Conservation (phyloP, 2,113 vertebrate species). For the Etia nguti region DNA sequence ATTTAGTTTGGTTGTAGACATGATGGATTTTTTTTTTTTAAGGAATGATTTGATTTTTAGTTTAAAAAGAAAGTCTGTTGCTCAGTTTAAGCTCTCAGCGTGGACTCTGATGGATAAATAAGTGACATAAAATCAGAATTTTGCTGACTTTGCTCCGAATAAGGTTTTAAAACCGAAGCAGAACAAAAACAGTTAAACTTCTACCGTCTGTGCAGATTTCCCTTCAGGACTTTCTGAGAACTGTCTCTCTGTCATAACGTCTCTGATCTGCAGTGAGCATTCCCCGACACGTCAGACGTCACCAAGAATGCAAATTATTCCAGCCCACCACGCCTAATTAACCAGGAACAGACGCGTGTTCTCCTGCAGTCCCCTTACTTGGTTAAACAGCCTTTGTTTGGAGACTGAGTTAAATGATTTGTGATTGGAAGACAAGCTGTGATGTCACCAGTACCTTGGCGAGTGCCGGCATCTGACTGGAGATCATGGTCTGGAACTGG, state of each 20-base stretch:
- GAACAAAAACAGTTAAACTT: accelerated
- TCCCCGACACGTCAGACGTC: accelerated
- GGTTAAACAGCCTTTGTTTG: background rate
- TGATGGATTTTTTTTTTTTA: background rate
- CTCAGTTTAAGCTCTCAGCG: background rate
- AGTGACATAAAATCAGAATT: background rate
- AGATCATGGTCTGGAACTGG: constrained; percentile 54
- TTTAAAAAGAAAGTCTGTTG: background rate
- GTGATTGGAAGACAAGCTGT: background rate
- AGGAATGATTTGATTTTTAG: background rate
- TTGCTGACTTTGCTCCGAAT: background rate
- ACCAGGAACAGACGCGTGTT: background rate
- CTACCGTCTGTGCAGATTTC: background rate
- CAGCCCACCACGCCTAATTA: background rate
- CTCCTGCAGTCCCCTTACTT: background rate
- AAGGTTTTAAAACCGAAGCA: background rate
- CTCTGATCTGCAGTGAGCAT: background rate
- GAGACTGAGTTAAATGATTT: accelerated
- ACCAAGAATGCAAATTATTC: accelerated
- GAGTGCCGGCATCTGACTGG: constrained; percentile 31
- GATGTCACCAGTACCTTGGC: constrained; percentile 36
- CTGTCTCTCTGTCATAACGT: accelerated
- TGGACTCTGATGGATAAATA: background rate
- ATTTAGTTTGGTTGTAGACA: background rate
- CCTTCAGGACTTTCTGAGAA: background rate